phyloP scores from a whole-genome alignment of 2,797 vertebrate genomes.

The Pogoniulus pusillus region DNA sequence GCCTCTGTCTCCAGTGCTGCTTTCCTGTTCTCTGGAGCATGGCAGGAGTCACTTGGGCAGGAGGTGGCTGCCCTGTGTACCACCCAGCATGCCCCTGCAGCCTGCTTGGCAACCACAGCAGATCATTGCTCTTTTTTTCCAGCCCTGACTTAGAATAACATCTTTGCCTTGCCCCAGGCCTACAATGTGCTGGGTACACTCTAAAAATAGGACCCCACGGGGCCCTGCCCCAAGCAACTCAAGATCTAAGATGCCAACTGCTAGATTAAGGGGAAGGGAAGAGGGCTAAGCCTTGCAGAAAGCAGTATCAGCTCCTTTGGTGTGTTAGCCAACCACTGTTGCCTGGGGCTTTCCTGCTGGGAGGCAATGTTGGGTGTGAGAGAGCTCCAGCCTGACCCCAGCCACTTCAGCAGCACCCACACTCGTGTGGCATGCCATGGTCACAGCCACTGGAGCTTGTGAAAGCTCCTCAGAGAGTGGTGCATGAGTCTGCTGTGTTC shows the following conservation, averaged over 20 bases:
- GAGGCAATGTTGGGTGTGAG: constrained; percentile 44
- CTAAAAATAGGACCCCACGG: constrained; percentile 34
- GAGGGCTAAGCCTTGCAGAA: constrained; percentile 53
- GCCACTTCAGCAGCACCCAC: too few relatives aligned
- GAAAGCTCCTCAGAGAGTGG: constrained; percentile 7
- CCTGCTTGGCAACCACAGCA: constrained; percentile 16
- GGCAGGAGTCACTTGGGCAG: neutral
- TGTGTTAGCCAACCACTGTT: constrained; percentile 48
- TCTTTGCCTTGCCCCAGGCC: constrained; percentile 30
- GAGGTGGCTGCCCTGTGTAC: neutral
- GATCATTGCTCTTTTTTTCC: constrained; percentile 46
- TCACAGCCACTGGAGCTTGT: neutral
- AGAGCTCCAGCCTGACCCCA: too few relatives aligned
- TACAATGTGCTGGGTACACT: neutral
- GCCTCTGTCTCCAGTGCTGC: neutral
- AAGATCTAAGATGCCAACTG: constrained; percentile 55
- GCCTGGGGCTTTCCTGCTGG: constrained; percentile 60
- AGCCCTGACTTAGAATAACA: constrained; percentile 41
- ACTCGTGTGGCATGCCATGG: neutral
- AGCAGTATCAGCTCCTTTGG: constrained; percentile 46
- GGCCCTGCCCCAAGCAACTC: neutral
- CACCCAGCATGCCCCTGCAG: neutral
- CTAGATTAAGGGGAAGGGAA: constrained; percentile 45
- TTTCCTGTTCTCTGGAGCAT: neutral
- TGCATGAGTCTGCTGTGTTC: neutral